phyloP scores from a whole-genome alignment of 2,888 invertebrate species.

The Amphimallon solstitiale region DNA sequence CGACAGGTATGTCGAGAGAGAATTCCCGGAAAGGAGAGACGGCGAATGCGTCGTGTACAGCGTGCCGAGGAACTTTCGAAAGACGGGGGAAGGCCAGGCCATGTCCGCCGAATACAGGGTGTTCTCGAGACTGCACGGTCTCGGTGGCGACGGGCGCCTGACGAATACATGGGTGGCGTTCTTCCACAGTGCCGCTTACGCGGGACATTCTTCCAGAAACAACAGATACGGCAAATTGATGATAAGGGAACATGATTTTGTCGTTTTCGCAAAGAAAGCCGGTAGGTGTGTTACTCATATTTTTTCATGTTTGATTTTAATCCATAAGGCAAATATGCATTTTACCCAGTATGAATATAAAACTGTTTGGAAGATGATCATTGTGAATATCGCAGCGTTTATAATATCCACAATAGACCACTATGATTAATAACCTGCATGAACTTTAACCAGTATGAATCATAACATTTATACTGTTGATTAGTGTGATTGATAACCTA shows the following conservation, averaged over 20 bases:
- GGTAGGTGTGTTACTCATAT: slow-evolving; percentile 47
- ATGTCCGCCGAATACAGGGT: slow-evolving; percentile 54
- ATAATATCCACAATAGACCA: too few relatives aligned
- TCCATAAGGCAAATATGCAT: background rate
- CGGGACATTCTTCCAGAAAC: slow-evolving; percentile 56
- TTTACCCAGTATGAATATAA: background rate
- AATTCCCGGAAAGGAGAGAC: slow-evolving; percentile 53
- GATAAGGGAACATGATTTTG: slow-evolving; percentile 60
- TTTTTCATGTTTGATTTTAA: background rate
- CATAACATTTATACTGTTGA: too few relatives aligned
- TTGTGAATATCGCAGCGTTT: too few relatives aligned
- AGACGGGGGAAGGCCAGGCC: slow-evolving; percentile 55
- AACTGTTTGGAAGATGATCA: too few relatives aligned
- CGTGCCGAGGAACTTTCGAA: slow-evolving; percentile 54
- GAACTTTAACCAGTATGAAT: too few relatives aligned
- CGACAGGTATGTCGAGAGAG: slow-evolving; percentile 55
- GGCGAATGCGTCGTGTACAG: slow-evolving; percentile 51
- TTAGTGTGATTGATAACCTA: too few relatives aligned
- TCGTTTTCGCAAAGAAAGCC: slow-evolving; percentile 54
- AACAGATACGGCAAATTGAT: slow-evolving; percentile 57
- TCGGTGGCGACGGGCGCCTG: slow-evolving; percentile 40
- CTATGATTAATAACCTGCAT: too few relatives aligned
- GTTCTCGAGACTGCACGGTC: slow-evolving; percentile 50
- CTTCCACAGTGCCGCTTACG: slow-evolving; percentile 58
- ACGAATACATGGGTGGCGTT: slow-evolving; percentile 56